These are phyloP conservation scores for Volucella zonaria DNA, from an alignment of 2,888 invertebrate genomes.

Conservation along the genomic window DNA sequence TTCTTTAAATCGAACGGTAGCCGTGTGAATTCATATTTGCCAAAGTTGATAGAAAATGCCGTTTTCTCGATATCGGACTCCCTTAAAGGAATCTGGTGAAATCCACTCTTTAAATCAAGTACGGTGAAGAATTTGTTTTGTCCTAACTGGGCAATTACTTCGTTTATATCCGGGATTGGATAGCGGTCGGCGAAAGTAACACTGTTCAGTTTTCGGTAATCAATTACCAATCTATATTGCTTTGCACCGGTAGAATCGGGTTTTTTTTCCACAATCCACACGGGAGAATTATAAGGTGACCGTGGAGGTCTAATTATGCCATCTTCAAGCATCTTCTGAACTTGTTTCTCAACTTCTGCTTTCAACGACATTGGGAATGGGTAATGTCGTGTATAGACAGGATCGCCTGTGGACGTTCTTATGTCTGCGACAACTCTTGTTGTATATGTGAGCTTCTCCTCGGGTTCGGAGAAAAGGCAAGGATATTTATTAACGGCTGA, in stretches of 20 bases:
- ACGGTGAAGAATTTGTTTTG: no score
- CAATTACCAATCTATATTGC: not conserved
- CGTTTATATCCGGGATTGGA: not conserved
- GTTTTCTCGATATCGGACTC: not conserved
- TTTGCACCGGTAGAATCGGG: not conserved
- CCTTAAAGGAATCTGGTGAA: no score
- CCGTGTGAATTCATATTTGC: not conserved
- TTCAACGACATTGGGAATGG: not conserved
- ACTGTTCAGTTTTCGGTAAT: no score
- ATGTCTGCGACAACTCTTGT: conserved; percentile 12
- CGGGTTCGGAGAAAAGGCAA: conserved; percentile 17
- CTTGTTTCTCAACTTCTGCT: conserved; percentile 16
- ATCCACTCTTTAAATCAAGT: no score
- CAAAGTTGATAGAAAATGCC: not conserved
- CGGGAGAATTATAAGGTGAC: no score
- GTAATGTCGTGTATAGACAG: conserved; percentile 11
- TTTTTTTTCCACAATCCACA: not conserved
- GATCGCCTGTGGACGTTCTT: conserved; percentile 14
- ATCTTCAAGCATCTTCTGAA: not conserved
- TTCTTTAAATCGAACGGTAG: not conserved
- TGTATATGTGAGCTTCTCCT: conserved; percentile 14
- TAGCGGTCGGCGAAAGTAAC: not conserved
- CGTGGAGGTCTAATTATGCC: conserved; percentile 10
- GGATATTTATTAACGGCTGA: not conserved
- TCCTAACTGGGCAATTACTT: not conserved